A percentile compares a stretch with the other conserved stretches of the same genome.
phyloP scores from a whole-genome alignment of 2,797 vertebrate species.

The Thripadectes ignobilis region DNA sequence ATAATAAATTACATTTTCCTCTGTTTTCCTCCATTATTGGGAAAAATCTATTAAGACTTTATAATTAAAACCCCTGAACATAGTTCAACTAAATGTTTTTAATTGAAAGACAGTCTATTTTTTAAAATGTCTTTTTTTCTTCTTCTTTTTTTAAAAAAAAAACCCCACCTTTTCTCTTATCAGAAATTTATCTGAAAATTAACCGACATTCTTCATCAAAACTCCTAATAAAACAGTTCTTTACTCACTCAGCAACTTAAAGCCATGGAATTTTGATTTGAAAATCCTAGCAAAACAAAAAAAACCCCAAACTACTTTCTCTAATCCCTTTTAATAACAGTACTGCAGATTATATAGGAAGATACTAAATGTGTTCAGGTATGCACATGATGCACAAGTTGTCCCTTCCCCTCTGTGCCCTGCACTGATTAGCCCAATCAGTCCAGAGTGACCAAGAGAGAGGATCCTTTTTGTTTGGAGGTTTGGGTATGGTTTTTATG shows the following conservation, averaged over 20 bases:
- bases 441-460: neutral
- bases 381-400: rapidly evolving
- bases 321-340: neutral
- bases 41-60: conserved; percentile 15
- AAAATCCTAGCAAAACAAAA: neutral
- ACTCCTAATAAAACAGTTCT: neutral
- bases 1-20: conserved; percentile 14
- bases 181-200: neutral
- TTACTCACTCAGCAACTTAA: neutral
- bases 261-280: neutral
- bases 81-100: neutral
- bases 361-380: neutral
- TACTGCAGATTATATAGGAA: neutral
- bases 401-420: neutral
- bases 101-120: neutral
- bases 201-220: neutral
- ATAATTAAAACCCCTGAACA: conserved; percentile 11
- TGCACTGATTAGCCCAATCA: rapidly evolving
- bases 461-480: neutral
- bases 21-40: neutral
- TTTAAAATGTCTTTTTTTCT: neutral
- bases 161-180: neutral
- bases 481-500: rapidly evolving
- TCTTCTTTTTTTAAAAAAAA: neutral
- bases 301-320: neutral